Evolutionary conservation across 64 coral and sea anemone genomes (phyloP).

Genomic region (Stylophora pistillata): DNA sequence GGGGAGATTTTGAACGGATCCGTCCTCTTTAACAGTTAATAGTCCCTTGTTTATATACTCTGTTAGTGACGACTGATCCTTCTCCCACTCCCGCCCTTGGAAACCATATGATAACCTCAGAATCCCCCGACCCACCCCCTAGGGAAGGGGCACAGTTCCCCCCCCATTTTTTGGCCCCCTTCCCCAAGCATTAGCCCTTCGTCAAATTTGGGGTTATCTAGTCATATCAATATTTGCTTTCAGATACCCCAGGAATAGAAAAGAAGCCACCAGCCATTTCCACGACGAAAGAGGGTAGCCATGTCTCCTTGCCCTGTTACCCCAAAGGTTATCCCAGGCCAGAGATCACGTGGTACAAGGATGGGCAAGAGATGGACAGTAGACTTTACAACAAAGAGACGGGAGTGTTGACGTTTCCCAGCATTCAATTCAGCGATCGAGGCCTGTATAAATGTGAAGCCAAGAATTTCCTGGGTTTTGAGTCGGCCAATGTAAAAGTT

Average conservation of each 20-base stretch:
- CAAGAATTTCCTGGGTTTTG: conserved; percentile 62
- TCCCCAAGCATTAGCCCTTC: too few relatives aligned
- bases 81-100: too few relatives aligned
- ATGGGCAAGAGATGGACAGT: conserved; percentile 15
- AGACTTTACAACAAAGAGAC: conserved; percentile 30
- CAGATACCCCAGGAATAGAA: conserved; percentile 47
- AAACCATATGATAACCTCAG: too few relatives aligned
- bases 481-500: conserved; percentile 16
- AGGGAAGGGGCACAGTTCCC: too few relatives aligned
- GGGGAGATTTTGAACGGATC: too few relatives aligned
- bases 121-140: background rate
- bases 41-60: too few relatives aligned
- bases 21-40: too few relatives aligned
- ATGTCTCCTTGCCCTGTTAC: conserved; percentile 43
- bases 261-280: conserved; percentile 22
- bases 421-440: conserved; percentile 59
- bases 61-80: too few relatives aligned
- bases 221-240: background rate
- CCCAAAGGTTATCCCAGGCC: conserved; percentile 67
- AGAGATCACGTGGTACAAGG: conserved; percentile 72
- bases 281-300: conserved; percentile 37
- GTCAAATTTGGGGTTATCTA: background rate
- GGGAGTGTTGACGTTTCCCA: conserved; percentile 50
- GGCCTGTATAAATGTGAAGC: conserved; percentile 73
- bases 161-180: too few relatives aligned